Evolutionary conservation across 2,113 vertebrate species (phyloP).

Genomic region (Xenotilapia caudafasciata): DNA sequence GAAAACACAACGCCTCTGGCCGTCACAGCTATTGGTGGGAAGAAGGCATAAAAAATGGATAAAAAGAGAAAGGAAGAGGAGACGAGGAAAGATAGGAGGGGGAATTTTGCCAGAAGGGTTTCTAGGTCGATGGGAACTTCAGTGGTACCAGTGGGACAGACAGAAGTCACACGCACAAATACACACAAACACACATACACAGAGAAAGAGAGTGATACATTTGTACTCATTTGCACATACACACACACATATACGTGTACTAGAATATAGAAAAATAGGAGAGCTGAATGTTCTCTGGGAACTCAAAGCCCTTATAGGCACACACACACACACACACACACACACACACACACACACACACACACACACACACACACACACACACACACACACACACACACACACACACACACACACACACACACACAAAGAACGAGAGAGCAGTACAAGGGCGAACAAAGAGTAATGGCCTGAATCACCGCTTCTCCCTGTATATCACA

Average conservation of each 20-base stretch:
- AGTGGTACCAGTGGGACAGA: background rate
- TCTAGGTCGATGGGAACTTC: constrained; percentile 29
- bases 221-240: background rate
- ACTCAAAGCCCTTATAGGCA: background rate
- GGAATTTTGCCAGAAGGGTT: constrained; percentile 5
- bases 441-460: background rate
- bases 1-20: background rate
- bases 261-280: background rate
- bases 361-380: background rate
- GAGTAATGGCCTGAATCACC: background rate
- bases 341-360: background rate
- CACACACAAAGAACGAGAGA: background rate
- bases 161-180: background rate
- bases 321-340: background rate
- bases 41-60: background rate
- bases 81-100: background rate
- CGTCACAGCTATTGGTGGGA: background rate
- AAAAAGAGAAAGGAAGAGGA: background rate
- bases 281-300: background rate
- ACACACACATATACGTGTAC: background rate
- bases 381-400: background rate
- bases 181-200: background rate
- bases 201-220: background rate
- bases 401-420: background rate
- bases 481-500: background rate